Base-by-base conservation (phyloP, 92 coral and sea anemone genomes). In the Anthopleura xanthogrammica region DNA sequence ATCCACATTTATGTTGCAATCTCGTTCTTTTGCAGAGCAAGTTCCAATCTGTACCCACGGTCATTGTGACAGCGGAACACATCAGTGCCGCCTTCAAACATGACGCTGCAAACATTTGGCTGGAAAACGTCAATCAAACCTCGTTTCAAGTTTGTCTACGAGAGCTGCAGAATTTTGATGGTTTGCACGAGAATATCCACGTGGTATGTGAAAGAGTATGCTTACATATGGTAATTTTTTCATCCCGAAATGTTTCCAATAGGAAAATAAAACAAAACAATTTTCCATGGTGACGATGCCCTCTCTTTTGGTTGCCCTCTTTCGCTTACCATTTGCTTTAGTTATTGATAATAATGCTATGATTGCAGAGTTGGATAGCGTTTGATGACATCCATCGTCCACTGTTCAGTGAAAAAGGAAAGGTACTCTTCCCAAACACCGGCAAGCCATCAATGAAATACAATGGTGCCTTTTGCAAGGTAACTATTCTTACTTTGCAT, bases 381-480 rank as follows among this genome's bases (percentile, higher is more conserved):
- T 93, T 93, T 81, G 97, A 88, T 58, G 80, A 76, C 29, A 88
- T 93, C 16, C 90, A 93, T 55, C 89, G 76, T 17, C 97, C 97
- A 5, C 74, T 90, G 19, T 93, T 93, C 56, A 85, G 87, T 23
- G 97, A 93, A 58, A 92, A 91, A 39, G 97, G 97, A 0, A 62
- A 86, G 3, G 60, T 65, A 40, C n/a, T 79, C 75, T 91, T 91
- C 57, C 72, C 89, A 65, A 92, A 86, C 24, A 78, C 80, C 10
- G 80, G 83, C 6, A 68, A 83, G 16, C 94, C 94, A 40, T 86
- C 86, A 29, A 52, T 79, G 62, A 89, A 79, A 42, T 82, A 78
- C 85, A 93, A 89, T 76, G 92, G 87, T 46, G 92, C 93, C 41
- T 90, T 88, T 60, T 93, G 94, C 78, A 79, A 91, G 94, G 97